These are phyloP conservation scores for Hyppa rectilinea DNA, from an alignment of 2,888 invertebrate genomes.

Conservation along the genomic window DNA sequence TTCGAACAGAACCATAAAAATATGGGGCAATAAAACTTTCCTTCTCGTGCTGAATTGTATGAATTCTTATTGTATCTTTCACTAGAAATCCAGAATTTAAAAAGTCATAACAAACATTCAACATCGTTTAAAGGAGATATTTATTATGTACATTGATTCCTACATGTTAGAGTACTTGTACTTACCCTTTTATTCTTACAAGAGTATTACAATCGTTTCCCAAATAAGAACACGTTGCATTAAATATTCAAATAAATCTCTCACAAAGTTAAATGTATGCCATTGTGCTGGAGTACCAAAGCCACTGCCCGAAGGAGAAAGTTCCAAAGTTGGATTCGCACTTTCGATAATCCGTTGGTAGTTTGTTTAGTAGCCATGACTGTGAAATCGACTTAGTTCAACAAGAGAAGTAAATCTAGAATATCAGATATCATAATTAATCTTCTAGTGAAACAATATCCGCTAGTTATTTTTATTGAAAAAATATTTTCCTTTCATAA, in stretches of 20 bases:
- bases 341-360: constrained; percentile 53
- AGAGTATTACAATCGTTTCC: constrained; percentile 25
- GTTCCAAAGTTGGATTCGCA: constrained; percentile 52
- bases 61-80: background rate
- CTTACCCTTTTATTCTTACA: constrained; percentile 39
- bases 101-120: constrained; percentile 7
- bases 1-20: too few species aligned
- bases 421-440: constrained; percentile 23
- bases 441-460: constrained; percentile 18
- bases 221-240: constrained; percentile 34
- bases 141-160: background rate
- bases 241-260: constrained; percentile 55
- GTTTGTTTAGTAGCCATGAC: constrained; percentile 48
- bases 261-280: constrained; percentile 56
- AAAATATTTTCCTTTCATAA: constrained; percentile 1
- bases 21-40: background rate
- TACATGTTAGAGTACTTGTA: constrained; percentile 8
- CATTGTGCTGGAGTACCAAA: constrained; percentile 47
- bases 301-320: constrained; percentile 35
- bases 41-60: background rate
- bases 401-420: constrained; percentile 35
- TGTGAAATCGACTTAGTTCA: constrained; percentile 43
- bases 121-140: background rate
- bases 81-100: background rate
- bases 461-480: background rate